Conservation (phyloP, 2,113 vertebrate genomes). For the Calyptommatus sinebrachiatus region DNA sequence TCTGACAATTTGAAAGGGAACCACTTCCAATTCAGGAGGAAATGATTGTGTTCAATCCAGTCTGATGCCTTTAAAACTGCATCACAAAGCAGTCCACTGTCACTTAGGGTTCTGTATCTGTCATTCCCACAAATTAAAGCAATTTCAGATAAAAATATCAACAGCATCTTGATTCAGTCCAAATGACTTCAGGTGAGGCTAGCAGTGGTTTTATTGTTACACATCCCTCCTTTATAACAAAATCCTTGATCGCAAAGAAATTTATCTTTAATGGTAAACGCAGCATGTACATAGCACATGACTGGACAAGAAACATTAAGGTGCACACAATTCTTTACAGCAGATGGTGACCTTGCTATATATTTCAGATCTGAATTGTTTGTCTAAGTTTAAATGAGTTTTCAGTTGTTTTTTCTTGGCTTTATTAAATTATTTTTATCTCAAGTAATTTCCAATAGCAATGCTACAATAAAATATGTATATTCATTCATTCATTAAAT, state of each 20-base stretch:
- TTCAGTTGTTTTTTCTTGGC: not conserved
- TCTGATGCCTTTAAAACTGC: slow-evolving; percentile 12
- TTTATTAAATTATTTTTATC: not conserved
- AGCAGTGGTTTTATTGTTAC: slow-evolving; percentile 16
- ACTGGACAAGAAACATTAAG: not conserved
- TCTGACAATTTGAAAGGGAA: slow-evolving; percentile 68
- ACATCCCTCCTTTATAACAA: not conserved
- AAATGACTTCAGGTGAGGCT: slow-evolving; percentile 25
- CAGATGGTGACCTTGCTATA: not conserved
- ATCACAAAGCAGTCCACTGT: slow-evolving; percentile 48
- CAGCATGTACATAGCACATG: not conserved
- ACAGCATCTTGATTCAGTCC: slow-evolving; percentile 35
- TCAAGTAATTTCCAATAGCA: not conserved
- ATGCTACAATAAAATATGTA: not conserved
- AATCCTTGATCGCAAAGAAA: not conserved
- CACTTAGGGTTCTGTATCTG: slow-evolving; percentile 49
- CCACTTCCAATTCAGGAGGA: slow-evolving; percentile 61
- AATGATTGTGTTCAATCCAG: slow-evolving; percentile 56
- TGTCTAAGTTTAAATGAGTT: not conserved
- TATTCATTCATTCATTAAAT: not conserved
- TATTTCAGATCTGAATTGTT: not conserved
- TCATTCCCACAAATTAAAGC: slow-evolving; percentile 52
- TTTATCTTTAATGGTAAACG: not conserved
- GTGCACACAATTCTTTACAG: not conserved
- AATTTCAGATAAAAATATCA: slow-evolving; percentile 54